These are phyloP conservation scores for Cheilosia pagana DNA, from an alignment of 2,888 invertebrate genomes.

Conservation along the genomic window DNA sequence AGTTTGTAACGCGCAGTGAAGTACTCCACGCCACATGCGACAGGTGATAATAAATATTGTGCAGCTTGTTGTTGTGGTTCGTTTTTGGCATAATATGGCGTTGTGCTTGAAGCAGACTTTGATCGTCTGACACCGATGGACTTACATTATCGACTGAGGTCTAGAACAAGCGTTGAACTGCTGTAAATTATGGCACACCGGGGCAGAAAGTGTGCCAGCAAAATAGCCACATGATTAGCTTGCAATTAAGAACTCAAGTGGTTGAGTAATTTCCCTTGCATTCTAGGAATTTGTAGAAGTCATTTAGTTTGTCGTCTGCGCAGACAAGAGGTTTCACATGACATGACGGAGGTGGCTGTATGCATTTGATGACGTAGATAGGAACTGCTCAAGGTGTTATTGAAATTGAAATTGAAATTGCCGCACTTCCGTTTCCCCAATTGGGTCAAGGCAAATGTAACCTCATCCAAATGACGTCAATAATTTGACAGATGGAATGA, in stretches of 20 bases:
- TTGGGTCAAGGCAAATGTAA: too few relatives aligned
- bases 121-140: slow-evolving; percentile 66
- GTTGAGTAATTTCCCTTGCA: slow-evolving; percentile 5
- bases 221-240: background rate
- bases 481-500: too few relatives aligned
- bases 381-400: too few relatives aligned
- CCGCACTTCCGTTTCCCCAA: too few relatives aligned
- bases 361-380: too few relatives aligned
- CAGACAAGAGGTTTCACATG: background rate
- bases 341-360: background rate
- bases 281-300: background rate
- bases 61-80: slow-evolving; percentile 34
- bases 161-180: background rate
- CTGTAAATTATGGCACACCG: background rate
- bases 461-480: too few relatives aligned
- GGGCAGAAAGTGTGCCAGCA: background rate
- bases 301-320: background rate
- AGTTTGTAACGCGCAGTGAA: slow-evolving; percentile 8
- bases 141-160: slow-evolving; percentile 41
- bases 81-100: slow-evolving; percentile 20
- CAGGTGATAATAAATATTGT: slow-evolving; percentile 64
- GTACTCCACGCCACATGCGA: slow-evolving; percentile 4
- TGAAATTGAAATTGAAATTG: too few relatives aligned
- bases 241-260: slow-evolving; percentile 18
- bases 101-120: slow-evolving; percentile 52